Evolutionary conservation across 2,113 vertebrate genomes (phyloP), one percentile per base, ranked within the genome.

Genomic region (Carollia perspicillata): DNA sequence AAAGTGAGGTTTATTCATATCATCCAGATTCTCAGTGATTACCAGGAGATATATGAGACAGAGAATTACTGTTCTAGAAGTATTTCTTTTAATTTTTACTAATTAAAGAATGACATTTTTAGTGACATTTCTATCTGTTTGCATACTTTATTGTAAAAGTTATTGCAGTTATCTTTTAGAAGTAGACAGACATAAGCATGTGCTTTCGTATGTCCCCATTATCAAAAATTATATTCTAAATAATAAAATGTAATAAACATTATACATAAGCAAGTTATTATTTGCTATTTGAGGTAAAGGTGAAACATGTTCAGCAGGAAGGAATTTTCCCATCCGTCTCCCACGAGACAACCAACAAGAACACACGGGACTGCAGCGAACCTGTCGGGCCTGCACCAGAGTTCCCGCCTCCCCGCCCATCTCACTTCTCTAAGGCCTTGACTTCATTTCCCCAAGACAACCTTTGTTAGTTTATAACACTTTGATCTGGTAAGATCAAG

Each of bases 61-160:
- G 18, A 94, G 14, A 93, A 78, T 94, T 20, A 71, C 10, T 78
- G 17, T 65, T 87, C 33, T 68, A 53, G 3, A 42, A 37, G 8
- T 79, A 69, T 35, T 93, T 91, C 7, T 58, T 89, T 40, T 55
- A 12, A 75, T 69, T 87, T 93, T 86, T 66, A 87, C 9, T 88
- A 89, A 51, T 55, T 92, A 30, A 79, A 77, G 6, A 85, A 89
- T n/a, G 28, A 33, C 12, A 77, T 22, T 66, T 92, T 84, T 77
- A 78, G 14, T 68, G 5, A 84, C 28, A 2, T 22, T 68, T 94
- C 68, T 42, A 85, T 68, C 10, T 17, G 35, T 89, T 89, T 87
- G 26, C 96, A 89, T 83, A 83, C 16, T 86, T 96, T 47, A 80
- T 58, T 93, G 26, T 93, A 78, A 80, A 88, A 63, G 71, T 68